These are phyloP conservation scores for Phalloptychus januarius DNA, from an alignment of 2,797 vertebrate genomes.

Conservation along the genomic window DNA sequence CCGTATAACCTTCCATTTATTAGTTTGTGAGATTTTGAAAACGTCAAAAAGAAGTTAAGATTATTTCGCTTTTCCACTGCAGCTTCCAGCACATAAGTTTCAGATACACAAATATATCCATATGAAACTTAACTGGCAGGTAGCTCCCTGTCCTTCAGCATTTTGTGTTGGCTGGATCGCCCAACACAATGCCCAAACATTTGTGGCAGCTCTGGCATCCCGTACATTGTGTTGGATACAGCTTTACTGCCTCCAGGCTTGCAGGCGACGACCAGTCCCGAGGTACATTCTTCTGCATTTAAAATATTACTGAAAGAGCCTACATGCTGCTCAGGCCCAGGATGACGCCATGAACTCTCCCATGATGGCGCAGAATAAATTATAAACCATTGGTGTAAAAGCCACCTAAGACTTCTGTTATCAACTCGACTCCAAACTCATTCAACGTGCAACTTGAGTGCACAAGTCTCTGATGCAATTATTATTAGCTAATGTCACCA, in stretches of 20 bases:
- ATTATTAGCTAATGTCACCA: not conserved
- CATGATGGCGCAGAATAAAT: not conserved
- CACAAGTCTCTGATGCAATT: not conserved
- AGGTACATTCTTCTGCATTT: not conserved
- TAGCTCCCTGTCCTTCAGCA: not conserved
- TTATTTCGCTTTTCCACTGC: not conserved
- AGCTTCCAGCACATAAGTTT: not conserved
- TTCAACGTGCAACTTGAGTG: not conserved
- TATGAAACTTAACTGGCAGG: not conserved
- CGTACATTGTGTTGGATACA: not conserved
- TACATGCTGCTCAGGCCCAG: not conserved
- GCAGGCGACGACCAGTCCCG: no score
- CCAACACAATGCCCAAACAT: not conserved
- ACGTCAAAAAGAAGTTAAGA: not conserved
- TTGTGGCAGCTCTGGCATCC: not conserved
- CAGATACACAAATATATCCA: not conserved
- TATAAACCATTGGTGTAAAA: not conserved
- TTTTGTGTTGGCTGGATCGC: not conserved
- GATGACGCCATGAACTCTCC: not conserved
- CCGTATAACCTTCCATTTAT: not conserved
- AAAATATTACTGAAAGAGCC: not conserved
- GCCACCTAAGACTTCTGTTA: not conserved
- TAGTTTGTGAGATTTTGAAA: not conserved
- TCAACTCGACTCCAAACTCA: not conserved
- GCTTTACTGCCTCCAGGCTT: not conserved